Conservation (phyloP, 2,113 vertebrate species). For the Alouatta palliata region DNA sequence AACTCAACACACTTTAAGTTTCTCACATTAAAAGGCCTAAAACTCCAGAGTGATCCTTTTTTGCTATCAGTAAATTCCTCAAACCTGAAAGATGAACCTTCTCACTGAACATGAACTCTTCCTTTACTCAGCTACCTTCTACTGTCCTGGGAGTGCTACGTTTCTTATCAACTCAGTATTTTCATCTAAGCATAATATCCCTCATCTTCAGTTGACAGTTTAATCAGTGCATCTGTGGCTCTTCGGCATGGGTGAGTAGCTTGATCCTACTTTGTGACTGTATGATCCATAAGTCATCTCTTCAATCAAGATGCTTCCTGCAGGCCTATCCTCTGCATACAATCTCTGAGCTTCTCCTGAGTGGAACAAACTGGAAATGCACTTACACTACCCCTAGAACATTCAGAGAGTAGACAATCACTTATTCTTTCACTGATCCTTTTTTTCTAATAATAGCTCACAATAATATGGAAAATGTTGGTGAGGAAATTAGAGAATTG, state of each 20-base stretch:
- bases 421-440: neutral
- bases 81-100: neutral
- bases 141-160: neutral
- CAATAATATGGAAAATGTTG: neutral
- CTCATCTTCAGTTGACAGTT: neutral
- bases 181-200: neutral
- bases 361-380: neutral
- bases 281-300: neutral
- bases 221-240: neutral
- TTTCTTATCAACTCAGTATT: neutral
- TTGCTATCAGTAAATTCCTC: neutral
- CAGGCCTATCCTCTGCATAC: neutral
- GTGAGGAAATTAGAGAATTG: neutral
- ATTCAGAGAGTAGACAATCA: neutral
- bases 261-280: neutral
- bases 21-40: slow-evolving; percentile 4
- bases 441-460: neutral
- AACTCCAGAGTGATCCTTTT: neutral
- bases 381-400: neutral
- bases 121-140: neutral
- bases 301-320: neutral
- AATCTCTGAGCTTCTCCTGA: neutral
- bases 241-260: neutral
- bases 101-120: neutral
- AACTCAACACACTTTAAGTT: neutral